A percentile compares a stretch with the other conserved stretches of the same genome.
Conservation (phyloP, 2,888 invertebrate genomes). For the Caenorhabditis macrosperma region DNA sequence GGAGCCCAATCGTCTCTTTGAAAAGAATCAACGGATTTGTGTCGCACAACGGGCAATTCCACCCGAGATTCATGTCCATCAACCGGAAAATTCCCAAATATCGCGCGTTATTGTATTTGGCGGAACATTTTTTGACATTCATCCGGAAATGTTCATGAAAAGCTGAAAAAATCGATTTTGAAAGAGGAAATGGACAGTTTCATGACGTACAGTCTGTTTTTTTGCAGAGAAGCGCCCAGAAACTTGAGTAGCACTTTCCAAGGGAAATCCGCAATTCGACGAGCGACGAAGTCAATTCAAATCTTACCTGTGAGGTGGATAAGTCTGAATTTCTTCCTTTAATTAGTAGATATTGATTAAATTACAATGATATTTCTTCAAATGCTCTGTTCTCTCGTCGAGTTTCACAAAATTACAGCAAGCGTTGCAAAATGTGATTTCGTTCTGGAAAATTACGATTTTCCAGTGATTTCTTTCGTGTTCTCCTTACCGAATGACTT, state of each 20-base stretch:
- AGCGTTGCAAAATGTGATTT: slow-evolving; percentile 15
- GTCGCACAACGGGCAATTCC: slow-evolving; percentile 25
- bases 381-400: background rate
- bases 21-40: background rate
- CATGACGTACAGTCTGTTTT: background rate
- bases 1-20: slow-evolving; percentile 24
- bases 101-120: background rate
- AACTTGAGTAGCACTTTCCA: slow-evolving; percentile 19
- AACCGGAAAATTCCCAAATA: slow-evolving; percentile 13
- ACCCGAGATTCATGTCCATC: background rate
- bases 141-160: too few species aligned
- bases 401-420: slow-evolving; percentile 7
- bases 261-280: slow-evolving; percentile 20
- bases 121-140: slow-evolving; percentile 2
- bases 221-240: background rate
- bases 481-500: slow-evolving; percentile 1
- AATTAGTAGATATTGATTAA: background rate
- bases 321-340: background rate
- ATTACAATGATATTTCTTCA: slow-evolving; percentile 4
- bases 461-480: background rate
- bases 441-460: slow-evolving; percentile 2
- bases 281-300: background rate
- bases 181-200: too few species aligned
- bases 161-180: too few species aligned
- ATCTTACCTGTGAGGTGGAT: background rate